These are phyloP conservation scores for Larimichthys crocea DNA, from an alignment of 2,113 vertebrate species.

Conservation along the genomic window DNA sequence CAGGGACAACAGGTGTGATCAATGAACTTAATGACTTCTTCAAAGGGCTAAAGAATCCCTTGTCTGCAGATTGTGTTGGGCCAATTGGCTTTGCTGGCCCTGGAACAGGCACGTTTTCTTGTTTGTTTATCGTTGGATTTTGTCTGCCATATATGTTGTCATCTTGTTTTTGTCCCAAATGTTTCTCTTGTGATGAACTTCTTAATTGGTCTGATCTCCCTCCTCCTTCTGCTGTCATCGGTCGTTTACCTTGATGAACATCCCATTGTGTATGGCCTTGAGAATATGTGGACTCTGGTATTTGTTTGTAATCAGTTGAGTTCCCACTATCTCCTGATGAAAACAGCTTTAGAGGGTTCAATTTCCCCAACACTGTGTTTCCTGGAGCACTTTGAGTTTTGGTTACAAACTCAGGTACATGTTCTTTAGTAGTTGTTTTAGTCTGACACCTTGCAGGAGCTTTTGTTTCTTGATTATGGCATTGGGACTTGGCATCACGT, in stretches of 20 bases:
- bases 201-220: slow-evolving; percentile 29
- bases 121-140: slow-evolving; percentile 24
- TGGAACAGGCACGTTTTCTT: slow-evolving; percentile 35
- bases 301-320: slow-evolving; percentile 45
- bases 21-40: slow-evolving; percentile 91
- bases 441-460: slow-evolving; percentile 11
- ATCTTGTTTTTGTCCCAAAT: slow-evolving; percentile 35
- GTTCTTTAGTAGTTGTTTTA: slow-evolving; percentile 38
- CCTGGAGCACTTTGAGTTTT: slow-evolving; percentile 77
- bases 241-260: slow-evolving; percentile 16
- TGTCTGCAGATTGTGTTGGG: slow-evolving; percentile 58
- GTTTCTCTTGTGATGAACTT: slow-evolving; percentile 49
- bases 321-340: slow-evolving; percentile 54
- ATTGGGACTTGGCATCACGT: slow-evolving; percentile 59
- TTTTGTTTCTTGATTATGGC: slow-evolving; percentile 38
- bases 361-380: slow-evolving; percentile 85
- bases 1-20: slow-evolving; percentile 80
- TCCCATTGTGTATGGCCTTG: slow-evolving; percentile 36
- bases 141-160: slow-evolving; percentile 27
- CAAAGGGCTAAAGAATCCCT: slow-evolving; percentile 89
- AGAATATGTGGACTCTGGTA: slow-evolving; percentile 28
- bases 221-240: not conserved
- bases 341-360: slow-evolving; percentile 84
- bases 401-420: slow-evolving; percentile 44
- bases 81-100: slow-evolving; percentile 15